Evolutionary conservation across 2,888 invertebrate genomes (phyloP).

Genomic region (Amblyteles armatorius): DNA sequence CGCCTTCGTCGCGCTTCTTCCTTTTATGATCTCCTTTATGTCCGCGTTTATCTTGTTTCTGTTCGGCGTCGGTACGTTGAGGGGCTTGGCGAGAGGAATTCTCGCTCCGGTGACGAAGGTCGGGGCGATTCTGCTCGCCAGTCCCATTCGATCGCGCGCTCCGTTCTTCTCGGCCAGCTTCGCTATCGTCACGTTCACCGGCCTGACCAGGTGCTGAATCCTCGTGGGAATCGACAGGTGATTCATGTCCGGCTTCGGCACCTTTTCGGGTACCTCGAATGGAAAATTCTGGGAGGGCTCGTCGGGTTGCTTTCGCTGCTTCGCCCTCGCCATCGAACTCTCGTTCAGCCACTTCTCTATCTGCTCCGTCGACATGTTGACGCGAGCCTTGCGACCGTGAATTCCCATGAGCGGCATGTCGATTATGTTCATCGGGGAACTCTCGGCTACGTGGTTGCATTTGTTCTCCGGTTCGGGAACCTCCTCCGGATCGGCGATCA

Average conservation of each 20-base stretch:
- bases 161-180: conserved; percentile 76
- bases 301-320: conserved; percentile 82
- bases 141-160: conserved; percentile 51
- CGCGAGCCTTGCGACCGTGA: conserved; percentile 86
- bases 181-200: conserved; percentile 82
- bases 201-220: conserved; percentile 83
- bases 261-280: conserved; percentile 74
- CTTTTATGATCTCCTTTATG: conserved; percentile 75
- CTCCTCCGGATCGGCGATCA: conserved; percentile 45
- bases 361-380: conserved; percentile 90
- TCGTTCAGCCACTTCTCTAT: conserved; percentile 89
- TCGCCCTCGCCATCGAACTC: conserved; percentile 85
- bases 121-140: conserved; percentile 61
- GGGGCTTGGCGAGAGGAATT: conserved; percentile 58
- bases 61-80: conserved; percentile 61
- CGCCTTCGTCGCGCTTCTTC: conserved; percentile 81
- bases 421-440: conserved; percentile 72
- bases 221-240: conserved; percentile 83
- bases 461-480: conserved; percentile 62
- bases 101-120: conserved; percentile 52
- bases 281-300: conserved; percentile 78
- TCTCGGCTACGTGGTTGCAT: conserved; percentile 69
- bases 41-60: conserved; percentile 74
- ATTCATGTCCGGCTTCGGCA: conserved; percentile 72
- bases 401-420: conserved; percentile 80